Evolutionary conservation across 2,113 vertebrate species (phyloP).

Genomic region (Crotalus tigris): DNA sequence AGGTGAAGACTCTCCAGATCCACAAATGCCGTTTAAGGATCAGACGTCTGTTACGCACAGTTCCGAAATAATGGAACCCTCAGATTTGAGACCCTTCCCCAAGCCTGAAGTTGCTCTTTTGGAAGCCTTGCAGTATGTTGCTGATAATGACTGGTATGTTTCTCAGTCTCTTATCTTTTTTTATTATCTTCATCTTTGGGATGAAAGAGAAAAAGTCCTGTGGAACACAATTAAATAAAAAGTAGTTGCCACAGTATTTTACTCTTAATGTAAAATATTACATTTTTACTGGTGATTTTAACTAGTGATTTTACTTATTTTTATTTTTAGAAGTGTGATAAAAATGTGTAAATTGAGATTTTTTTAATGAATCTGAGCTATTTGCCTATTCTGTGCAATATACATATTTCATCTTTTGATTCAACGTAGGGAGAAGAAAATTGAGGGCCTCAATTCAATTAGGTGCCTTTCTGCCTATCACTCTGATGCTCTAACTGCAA

Average conservation of each 20-base stretch:
- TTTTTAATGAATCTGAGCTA: too few relatives aligned
- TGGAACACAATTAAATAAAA: not conserved
- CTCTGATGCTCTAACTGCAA: slow-evolving; percentile 72
- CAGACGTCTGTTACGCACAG: slow-evolving; percentile 54
- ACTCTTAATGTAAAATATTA: not conserved
- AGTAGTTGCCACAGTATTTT: not conserved
- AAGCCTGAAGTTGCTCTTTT: slow-evolving; percentile 78
- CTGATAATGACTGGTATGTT: slow-evolving; percentile 85
- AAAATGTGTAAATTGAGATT: not conserved
- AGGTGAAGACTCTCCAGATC: slow-evolving; percentile 71
- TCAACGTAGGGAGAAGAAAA: slow-evolving; percentile 90
- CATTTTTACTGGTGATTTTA: not conserved
- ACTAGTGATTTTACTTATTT: not conserved
- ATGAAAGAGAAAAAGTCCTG: not conserved
- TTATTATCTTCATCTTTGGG: not conserved
- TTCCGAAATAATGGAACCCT: slow-evolving; percentile 72
- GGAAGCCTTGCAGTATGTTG: slow-evolving; percentile 80
- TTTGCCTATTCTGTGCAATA: not conserved
- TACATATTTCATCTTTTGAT: not conserved
- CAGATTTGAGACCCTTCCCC: slow-evolving; percentile 76
- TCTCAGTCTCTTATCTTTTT: not conserved
- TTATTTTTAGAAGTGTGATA: not conserved
- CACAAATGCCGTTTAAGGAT: slow-evolving; percentile 66
- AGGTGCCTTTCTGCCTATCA: slow-evolving; percentile 86
- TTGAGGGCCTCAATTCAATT: slow-evolving; percentile 83